Evolutionary conservation across 2,888 invertebrate species (phyloP).

Genomic region (Odontothrips loti): DNA sequence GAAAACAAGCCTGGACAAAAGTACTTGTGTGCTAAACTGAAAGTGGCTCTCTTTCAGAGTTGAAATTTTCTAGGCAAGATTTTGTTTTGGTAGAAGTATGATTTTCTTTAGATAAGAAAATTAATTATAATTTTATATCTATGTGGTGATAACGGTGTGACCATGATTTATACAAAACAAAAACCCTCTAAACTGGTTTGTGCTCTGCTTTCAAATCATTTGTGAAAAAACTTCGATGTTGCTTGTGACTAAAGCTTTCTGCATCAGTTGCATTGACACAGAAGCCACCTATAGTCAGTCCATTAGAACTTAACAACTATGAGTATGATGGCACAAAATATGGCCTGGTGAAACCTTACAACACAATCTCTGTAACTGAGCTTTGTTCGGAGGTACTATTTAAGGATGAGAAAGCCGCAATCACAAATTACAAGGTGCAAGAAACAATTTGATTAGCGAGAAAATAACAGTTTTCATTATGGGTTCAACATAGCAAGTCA

Average conservation of each 20-base stretch:
- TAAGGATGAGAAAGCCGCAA: neutral
- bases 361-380: slow-evolving; percentile 3
- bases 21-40: slow-evolving; percentile 15
- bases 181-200: neutral
- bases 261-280: neutral
- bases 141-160: slow-evolving; percentile 13
- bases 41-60: neutral
- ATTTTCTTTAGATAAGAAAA: slow-evolving; percentile 10
- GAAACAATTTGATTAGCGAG: too few species aligned
- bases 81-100: slow-evolving; percentile 1
- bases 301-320: slow-evolving; percentile 7
- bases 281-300: slow-evolving; percentile 14
- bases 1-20: neutral
- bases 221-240: neutral
- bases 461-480: too few species aligned
- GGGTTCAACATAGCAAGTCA: too few species aligned
- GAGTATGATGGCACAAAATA: slow-evolving; percentile 22
- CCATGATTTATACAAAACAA: neutral
- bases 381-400: neutral
- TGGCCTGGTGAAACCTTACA: slow-evolving; percentile 9
- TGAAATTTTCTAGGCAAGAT: slow-evolving; percentile 2
- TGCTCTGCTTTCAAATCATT: neutral
- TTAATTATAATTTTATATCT: slow-evolving; percentile 21
- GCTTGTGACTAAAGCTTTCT: neutral
- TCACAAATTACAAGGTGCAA: neutral